Evolutionary conservation across 1,140 invertebrate genomes (phyloP), one percentile per base, ranked within the genome.

Genomic region (Papilio dardanus): DNA sequence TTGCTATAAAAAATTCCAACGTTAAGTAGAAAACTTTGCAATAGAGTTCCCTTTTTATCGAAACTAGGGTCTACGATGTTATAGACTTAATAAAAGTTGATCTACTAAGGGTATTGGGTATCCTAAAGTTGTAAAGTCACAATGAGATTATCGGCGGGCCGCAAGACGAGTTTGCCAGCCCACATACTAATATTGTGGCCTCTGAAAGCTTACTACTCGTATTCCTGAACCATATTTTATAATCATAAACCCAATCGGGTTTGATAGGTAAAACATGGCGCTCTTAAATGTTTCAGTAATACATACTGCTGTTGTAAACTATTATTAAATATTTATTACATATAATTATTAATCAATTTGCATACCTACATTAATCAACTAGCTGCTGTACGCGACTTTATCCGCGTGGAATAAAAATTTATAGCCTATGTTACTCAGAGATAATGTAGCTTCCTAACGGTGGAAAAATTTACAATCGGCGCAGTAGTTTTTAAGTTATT

Each of bases 81-180:
- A 58, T 58, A 58, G 54, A 58, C 54, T 12, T 58, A 58, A 58
- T 58, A 58, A 58, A 58, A 58, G 21, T 58, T 58, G 54, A 58
- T 58, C 54, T 58, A 24, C 21, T 58, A 58, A 58, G 54, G 21
- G 54, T 58, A 58, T 58, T 58, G 54, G 54, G 54, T n/a, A 58
- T 28, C 54, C 54, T 58, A 58, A 58, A 58, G 54, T 28, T 58
- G 54, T 58, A 58, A 58, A 58, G 54, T 58, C 54, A 58, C 54
- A 58, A 58, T 24, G 54, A 58, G 54, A 58, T 28, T 58, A 58
- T 58, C 54, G 54, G 54, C 54, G 21, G 54, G 19, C 54, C 54
- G 12, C 54, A 58, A 58, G 54, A 24, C 46, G 19, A 58, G 54
- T 10, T 58, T 28, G 54, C 54, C 21, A 58, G 21, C 6, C 50